Conservation (phyloP, 2,113 vertebrate species). For the Eubucco bourcierii region DNA sequence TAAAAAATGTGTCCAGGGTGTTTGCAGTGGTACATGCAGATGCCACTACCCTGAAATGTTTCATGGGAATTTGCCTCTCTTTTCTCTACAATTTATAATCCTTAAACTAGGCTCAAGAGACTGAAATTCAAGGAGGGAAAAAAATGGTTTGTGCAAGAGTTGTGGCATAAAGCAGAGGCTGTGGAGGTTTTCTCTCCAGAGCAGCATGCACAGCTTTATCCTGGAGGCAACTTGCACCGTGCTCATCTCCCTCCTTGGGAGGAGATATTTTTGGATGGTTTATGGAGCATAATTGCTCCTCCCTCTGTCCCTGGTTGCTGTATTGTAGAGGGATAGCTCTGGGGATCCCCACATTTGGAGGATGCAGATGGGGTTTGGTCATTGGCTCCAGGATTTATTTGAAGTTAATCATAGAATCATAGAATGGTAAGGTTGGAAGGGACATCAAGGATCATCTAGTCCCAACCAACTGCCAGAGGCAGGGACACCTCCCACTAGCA, state of each 20-base stretch:
- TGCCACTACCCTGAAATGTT: neutral
- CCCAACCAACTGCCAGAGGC: too few species aligned
- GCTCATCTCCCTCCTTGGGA: neutral
- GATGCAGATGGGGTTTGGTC: neutral
- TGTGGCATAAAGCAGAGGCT: neutral
- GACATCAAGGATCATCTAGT: too few species aligned
- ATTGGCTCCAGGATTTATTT: neutral
- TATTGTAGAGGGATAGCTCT: neutral
- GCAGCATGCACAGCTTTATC: neutral
- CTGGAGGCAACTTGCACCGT: neutral
- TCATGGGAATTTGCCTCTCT: neutral
- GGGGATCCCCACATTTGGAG: neutral
- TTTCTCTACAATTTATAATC: slow-evolving; percentile 30
- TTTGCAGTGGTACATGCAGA: slow-evolving; percentile 18
- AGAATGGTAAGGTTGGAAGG: too few species aligned
- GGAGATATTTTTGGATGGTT: slow-evolving; percentile 1
- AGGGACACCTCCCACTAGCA: too few species aligned
- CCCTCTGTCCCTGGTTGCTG: neutral
- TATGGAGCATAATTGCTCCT: neutral
- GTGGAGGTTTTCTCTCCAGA: neutral
- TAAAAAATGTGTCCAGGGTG: neutral
- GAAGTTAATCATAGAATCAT: neutral
- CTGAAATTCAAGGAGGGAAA: neutral
- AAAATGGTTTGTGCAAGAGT: slow-evolving; percentile 17
- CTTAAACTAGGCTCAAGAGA: slow-evolving; percentile 35